A percentile compares a stretch with the other conserved stretches of the same genome.
Evolutionary conservation across 2,797 vertebrate species (phyloP).

Genomic region (Lepilemur septentrionalis): DNA sequence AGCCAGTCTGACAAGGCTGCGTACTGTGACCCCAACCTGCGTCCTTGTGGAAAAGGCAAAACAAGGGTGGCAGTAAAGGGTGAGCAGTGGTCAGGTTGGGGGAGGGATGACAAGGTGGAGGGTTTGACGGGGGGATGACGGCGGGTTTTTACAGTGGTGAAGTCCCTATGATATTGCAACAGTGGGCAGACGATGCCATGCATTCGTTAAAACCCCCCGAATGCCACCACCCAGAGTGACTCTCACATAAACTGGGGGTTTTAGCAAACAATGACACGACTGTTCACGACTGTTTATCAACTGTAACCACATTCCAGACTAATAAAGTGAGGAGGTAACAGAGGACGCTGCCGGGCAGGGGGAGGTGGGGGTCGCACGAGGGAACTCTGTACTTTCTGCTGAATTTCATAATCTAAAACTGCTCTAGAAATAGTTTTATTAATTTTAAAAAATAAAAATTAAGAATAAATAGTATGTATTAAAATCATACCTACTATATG

Average conservation of each 20-base stretch:
- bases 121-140: too few species aligned
- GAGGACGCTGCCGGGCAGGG: accelerated
- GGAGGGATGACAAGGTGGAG: accelerated
- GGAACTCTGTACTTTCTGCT: background rate
- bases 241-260: accelerated
- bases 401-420: background rate
- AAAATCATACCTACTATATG: background rate
- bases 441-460: background rate
- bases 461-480: background rate
- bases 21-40: accelerated
- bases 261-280: accelerated
- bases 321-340: accelerated
- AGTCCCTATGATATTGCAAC: background rate
- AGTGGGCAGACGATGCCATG: accelerated
- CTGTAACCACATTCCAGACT: accelerated
- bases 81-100: background rate
- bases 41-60: background rate
- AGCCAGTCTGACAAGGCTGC: background rate
- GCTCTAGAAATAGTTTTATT: background rate
- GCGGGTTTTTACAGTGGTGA: too few species aligned
- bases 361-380: too few species aligned
- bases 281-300: too few species aligned
- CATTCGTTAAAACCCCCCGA: too few species aligned
- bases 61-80: accelerated
- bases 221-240: accelerated